Percentiles rank a stretch among this genome's conserved stretches.
Conservation (phyloP, 2,888 invertebrate genomes). For the Hirtodrosophila confusa region DNA sequence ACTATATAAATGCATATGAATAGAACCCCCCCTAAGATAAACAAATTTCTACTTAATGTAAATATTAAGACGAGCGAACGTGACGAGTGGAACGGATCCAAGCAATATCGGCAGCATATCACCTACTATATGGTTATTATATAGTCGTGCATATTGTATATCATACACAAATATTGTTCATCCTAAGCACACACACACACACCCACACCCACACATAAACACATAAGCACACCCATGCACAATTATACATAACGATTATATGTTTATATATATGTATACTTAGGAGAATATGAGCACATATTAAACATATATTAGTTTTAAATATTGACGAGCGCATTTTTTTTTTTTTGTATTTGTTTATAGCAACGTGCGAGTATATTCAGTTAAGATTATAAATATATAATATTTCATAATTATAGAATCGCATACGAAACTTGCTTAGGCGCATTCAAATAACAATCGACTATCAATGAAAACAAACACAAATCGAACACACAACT, state of each 20-base stretch:
- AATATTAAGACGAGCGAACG: conserved; percentile 72
- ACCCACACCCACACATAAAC: conserved; percentile 19
- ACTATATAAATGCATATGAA: conserved; percentile 41
- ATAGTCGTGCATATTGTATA: conserved; percentile 63
- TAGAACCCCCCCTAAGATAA: conserved; percentile 42
- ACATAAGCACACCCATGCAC: conserved; percentile 11
- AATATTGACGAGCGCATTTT: conserved; percentile 28
- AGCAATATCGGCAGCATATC: conserved; percentile 76
- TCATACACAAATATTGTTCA: conserved; percentile 43
- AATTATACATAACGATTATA: conserved; percentile 27
- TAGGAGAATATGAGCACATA: conserved; percentile 35
- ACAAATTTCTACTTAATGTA: conserved; percentile 81
- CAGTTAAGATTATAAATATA: conserved; percentile 49
- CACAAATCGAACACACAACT: conserved; percentile 25
- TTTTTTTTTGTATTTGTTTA: conserved; percentile 47
- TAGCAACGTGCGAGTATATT: conserved; percentile 37
- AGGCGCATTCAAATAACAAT: conserved; percentile 18
- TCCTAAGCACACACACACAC: conserved; percentile 12
- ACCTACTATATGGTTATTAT: conserved; percentile 59
- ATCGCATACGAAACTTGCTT: conserved; percentile 26
- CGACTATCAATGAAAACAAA: not conserved
- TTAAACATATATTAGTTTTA: conserved; percentile 39
- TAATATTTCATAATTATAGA: conserved; percentile 52
- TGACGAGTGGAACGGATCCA: conserved; percentile 47
- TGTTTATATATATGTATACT: conserved; percentile 9